Evolutionary conservation across 2,113 vertebrate species (phyloP).

Genomic region (Hypocryptadius cinnamomeus): DNA sequence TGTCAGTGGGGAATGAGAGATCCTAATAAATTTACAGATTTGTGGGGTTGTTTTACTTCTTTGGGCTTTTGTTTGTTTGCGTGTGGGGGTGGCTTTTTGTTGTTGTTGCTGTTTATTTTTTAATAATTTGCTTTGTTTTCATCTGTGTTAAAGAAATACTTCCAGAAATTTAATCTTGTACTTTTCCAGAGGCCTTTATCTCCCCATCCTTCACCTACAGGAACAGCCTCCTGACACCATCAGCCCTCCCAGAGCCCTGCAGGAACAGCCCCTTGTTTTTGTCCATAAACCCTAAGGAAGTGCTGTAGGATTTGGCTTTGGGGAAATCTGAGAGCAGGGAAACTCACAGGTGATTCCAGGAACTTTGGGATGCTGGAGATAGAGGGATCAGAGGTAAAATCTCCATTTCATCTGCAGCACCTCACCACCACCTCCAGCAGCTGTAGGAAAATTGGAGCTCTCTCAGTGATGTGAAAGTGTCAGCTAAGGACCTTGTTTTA

Average conservation of each 20-base stretch:
- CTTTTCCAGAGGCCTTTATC: neutral
- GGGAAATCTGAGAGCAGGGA: neutral
- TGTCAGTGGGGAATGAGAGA: neutral
- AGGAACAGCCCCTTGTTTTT: neutral
- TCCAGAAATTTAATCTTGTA: neutral
- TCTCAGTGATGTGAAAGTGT: neutral
- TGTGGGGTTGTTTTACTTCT: too few relatives aligned
- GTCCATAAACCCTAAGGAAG: neutral
- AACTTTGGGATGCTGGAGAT: neutral
- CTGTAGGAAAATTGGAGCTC: neutral
- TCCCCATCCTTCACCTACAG: neutral
- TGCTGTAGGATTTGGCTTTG: neutral
- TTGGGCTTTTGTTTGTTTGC: neutral
- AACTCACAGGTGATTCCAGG: neutral
- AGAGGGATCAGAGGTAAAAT: neutral
- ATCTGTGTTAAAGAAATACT: neutral
- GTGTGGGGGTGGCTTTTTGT: too few relatives aligned
- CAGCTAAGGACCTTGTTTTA: neutral
- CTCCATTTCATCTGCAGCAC: neutral
- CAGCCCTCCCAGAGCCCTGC: neutral
- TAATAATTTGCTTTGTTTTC: neutral
- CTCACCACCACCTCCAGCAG: neutral
- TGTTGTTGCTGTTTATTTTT: neutral
- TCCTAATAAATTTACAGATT: neutral
- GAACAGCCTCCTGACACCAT: neutral